Percentiles rank a stretch among this genome's conserved stretches.
Evolutionary conservation across 2,888 invertebrate genomes (phyloP).

Genomic region (Aspidiotus rigidus): DNA sequence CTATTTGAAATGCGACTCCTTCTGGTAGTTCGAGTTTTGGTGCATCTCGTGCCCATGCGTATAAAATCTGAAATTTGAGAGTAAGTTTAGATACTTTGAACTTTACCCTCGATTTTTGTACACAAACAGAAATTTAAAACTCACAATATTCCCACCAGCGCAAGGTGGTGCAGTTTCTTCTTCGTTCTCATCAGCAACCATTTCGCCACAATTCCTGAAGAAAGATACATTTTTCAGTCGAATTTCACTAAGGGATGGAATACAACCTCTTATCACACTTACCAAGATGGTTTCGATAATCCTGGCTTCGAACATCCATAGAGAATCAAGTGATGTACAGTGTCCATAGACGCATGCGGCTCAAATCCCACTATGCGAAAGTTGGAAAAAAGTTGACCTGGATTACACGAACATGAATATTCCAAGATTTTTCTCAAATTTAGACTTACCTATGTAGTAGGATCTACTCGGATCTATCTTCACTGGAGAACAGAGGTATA

Average conservation of each 20-base stretch:
- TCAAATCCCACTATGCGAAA: slow-evolving; percentile 67
- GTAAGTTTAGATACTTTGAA: neutral
- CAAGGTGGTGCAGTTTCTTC: slow-evolving; percentile 49
- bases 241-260: neutral
- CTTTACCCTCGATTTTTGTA: neutral
- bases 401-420: slow-evolving; percentile 1
- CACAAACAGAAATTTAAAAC: neutral
- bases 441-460: slow-evolving; percentile 67
- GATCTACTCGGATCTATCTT: slow-evolving; percentile 64
- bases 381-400: slow-evolving; percentile 7
- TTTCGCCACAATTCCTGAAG: slow-evolving; percentile 86
- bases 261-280: neutral
- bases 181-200: slow-evolving; percentile 48
- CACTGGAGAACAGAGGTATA: slow-evolving; percentile 84
- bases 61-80: slow-evolving; percentile 58
- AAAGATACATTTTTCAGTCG: slow-evolving; percentile 19
- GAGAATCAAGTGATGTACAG: slow-evolving; percentile 85
- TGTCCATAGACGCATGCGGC: slow-evolving; percentile 82
- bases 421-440: slow-evolving; percentile 3
- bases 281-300: slow-evolving; percentile 15
- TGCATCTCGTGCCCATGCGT: slow-evolving; percentile 92
- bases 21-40: slow-evolving; percentile 68
- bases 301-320: slow-evolving; percentile 82
- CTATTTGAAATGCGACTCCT: slow-evolving; percentile 88
- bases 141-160: slow-evolving; percentile 40